These are phyloP conservation scores for Polypterus senegalus DNA, from an alignment of 2,113 vertebrate genomes.

Conservation along the genomic window DNA sequence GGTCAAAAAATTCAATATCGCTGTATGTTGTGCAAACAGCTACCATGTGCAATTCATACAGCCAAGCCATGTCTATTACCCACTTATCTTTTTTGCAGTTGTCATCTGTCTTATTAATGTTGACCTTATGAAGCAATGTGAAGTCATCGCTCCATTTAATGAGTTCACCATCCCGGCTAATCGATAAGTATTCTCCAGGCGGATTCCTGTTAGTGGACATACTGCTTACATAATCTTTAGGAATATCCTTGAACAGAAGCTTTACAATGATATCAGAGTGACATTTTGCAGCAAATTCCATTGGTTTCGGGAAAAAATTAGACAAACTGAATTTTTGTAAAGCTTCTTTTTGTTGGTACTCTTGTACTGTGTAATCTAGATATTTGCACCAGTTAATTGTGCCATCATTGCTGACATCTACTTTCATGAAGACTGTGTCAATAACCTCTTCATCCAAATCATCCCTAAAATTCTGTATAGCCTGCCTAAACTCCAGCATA, in stretches of 20 bases:
- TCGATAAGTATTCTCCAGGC: conserved; percentile 29
- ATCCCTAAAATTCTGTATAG: conserved; percentile 26
- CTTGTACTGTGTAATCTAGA: conserved; percentile 22
- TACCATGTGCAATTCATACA: conserved; percentile 27
- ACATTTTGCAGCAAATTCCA: conserved; percentile 3
- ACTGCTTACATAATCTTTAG: no score
- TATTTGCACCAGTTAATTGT: conserved; percentile 29
- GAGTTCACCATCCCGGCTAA: conserved; percentile 33
- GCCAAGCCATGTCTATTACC: conserved; percentile 31
- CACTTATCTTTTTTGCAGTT: neutral
- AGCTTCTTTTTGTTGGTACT: conserved; percentile 23
- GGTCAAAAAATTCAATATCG: conserved; percentile 32
- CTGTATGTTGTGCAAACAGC: conserved; percentile 22
- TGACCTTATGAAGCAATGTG: conserved; percentile 13
- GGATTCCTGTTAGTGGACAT: neutral
- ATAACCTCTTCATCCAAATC: conserved; percentile 20
- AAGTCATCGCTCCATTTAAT: conserved; percentile 37
- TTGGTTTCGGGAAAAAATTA: conserved; percentile 22
- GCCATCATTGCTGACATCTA: conserved; percentile 34
- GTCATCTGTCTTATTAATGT: no score
- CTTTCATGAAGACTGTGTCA: conserved; percentile 31
- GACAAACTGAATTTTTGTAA: conserved; percentile 20
- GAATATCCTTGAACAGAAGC: conserved; percentile 18
- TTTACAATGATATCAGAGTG: conserved; percentile 29
- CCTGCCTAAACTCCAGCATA: conserved; percentile 24